phyloP scores from a whole-genome alignment of 1,140 invertebrate species.

The Tetranychus urticae region DNA sequence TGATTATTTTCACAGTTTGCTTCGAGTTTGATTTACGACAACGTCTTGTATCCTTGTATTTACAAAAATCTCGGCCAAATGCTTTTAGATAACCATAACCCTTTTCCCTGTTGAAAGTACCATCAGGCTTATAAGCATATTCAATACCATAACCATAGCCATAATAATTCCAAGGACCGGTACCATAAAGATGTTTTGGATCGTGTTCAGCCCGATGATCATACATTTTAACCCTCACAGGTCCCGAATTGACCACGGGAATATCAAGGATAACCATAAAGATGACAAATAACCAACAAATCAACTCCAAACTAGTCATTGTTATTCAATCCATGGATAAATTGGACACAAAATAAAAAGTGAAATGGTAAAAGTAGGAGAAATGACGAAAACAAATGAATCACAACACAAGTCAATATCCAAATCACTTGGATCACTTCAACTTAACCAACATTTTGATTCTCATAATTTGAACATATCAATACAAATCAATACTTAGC shows the following conservation, averaged over 20 bases:
- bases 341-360: too few species aligned
- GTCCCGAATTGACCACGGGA: background rate
- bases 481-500: too few species aligned
- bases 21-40: background rate
- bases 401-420: too few species aligned
- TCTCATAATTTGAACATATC: too few species aligned
- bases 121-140: conserved; percentile 3
- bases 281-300: background rate
- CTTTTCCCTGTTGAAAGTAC: conserved; percentile 1
- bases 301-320: background rate
- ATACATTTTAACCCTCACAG: conserved; percentile 6
- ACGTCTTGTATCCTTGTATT: background rate
- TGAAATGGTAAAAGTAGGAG: too few species aligned
- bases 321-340: too few species aligned
- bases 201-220: conserved; percentile 7
- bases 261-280: too few species aligned
- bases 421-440: too few species aligned
- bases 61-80: conserved; percentile 3
- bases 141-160: conserved; percentile 7
- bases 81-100: conserved; percentile 5
- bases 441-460: too few species aligned
- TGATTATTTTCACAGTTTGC: background rate
- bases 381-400: too few species aligned
- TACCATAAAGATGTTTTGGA: background rate
- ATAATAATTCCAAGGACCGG: conserved; percentile 2